Percentiles rank a stretch among this genome's conserved stretches.
These are phyloP conservation scores for Platalea minor DNA, from an alignment of 2,797 vertebrate genomes.

Conservation along the genomic window DNA sequence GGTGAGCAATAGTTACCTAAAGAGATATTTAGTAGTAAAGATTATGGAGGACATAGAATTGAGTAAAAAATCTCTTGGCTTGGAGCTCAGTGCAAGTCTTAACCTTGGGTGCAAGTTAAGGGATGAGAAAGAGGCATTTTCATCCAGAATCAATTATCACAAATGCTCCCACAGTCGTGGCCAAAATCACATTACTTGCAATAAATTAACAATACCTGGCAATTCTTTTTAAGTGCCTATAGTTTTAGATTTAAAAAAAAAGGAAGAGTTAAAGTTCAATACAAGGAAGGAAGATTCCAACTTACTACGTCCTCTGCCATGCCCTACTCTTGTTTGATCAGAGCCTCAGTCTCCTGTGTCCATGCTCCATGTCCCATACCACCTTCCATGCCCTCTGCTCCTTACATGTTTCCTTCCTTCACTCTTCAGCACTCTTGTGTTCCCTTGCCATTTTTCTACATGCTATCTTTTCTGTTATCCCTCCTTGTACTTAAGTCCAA, in stretches of 20 bases:
- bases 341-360: not conserved
- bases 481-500: rapidly evolving
- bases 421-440: not conserved
- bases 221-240: constrained; percentile 4
- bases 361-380: not conserved
- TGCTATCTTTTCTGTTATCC: not conserved
- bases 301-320: not conserved
- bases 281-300: not conserved
- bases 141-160: constrained; percentile 49
- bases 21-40: constrained; percentile 1
- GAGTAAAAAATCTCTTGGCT: constrained; percentile 11
- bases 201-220: constrained; percentile 33
- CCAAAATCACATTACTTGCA: constrained; percentile 48
- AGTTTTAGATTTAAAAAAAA: not conserved
- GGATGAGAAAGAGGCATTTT: constrained; percentile 32
- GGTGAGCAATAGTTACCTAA: not conserved
- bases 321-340: not conserved
- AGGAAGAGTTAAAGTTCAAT: not conserved
- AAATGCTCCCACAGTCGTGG: constrained; percentile 36
- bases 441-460: not conserved
- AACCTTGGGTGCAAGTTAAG: constrained; percentile 34
- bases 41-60: not conserved
- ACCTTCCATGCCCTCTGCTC: not conserved
- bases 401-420: not conserved
- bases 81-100: constrained; percentile 4